These are phyloP conservation scores for Eumacrocentrus americanus DNA, from an alignment of 2,888 invertebrate genomes.

Conservation along the genomic window DNA sequence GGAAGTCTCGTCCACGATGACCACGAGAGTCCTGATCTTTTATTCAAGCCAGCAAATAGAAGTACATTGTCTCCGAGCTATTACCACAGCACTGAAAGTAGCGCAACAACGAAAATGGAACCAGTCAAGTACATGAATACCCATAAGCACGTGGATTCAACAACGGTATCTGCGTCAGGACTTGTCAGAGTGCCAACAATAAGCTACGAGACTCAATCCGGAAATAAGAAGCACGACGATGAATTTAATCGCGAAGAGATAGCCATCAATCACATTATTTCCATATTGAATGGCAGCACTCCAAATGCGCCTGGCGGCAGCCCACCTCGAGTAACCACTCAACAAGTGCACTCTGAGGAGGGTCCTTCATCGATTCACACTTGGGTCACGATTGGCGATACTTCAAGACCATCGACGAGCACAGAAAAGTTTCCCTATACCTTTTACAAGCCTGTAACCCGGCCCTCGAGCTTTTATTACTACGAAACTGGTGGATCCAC, in stretches of 20 bases:
- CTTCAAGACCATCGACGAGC: constrained; percentile 52
- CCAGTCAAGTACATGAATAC: constrained; percentile 24
- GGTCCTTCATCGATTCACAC: constrained; percentile 46
- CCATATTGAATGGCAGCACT: constrained; percentile 60
- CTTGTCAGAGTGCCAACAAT: constrained; percentile 60
- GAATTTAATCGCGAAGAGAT: constrained; percentile 55
- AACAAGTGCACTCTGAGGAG: constrained; percentile 6
- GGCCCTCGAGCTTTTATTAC: constrained; percentile 52
- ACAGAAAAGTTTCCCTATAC: constrained; percentile 50
- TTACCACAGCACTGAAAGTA: constrained; percentile 24
- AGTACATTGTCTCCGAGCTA: constrained; percentile 20
- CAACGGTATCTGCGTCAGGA: constrained; percentile 34
- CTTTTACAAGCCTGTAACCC: constrained; percentile 47
- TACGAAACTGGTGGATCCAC: constrained; percentile 46
- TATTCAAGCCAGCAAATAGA: constrained; percentile 48
- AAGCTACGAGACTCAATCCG: constrained; percentile 49
- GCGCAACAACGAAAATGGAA: constrained; percentile 19
- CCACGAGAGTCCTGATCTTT: constrained; percentile 60
- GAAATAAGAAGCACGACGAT: constrained; percentile 54
- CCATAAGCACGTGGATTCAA: neutral
- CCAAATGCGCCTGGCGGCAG: constrained; percentile 40
- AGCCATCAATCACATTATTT: constrained; percentile 62
- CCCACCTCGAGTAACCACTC: constrained; percentile 27
- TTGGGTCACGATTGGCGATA: constrained; percentile 54
- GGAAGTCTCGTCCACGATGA: constrained; percentile 56